These are phyloP conservation scores for Eristalis pertinax DNA, from an alignment of 2,888 invertebrate species.

Conservation along the genomic window DNA sequence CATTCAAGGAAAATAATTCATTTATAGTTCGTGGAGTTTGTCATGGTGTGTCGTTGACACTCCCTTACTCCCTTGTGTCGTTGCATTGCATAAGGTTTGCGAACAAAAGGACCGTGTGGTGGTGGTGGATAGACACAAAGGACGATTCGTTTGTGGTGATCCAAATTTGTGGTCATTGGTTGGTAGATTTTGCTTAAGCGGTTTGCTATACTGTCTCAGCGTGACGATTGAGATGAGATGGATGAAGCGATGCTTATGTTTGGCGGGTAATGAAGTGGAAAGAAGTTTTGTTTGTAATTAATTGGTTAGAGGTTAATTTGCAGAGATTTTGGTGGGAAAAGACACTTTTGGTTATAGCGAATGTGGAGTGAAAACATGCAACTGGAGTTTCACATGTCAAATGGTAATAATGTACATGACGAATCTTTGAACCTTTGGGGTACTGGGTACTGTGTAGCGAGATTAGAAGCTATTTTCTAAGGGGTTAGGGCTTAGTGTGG, in stretches of 20 bases:
- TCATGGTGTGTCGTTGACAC: conserved; percentile 52
- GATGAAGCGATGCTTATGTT: conserved; percentile 38
- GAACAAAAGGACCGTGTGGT: conserved; percentile 33
- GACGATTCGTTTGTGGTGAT: conserved; percentile 69
- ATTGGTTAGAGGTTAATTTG: conserved; percentile 57
- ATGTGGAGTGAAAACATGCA: no score
- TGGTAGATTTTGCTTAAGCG: conserved; percentile 40
- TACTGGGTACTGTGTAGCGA: no score
- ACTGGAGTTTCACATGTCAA: no score
- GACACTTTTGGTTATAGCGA: background rate
- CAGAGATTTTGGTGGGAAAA: conserved; percentile 18
- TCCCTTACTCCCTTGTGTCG: conserved; percentile 55
- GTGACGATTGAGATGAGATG: conserved; percentile 38
- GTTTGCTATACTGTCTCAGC: conserved; percentile 2
- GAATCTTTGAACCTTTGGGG: no score
- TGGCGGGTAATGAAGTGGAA: conserved; percentile 72
- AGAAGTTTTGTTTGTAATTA: conserved; percentile 69
- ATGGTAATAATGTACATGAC: no score
- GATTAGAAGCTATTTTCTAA: no score
- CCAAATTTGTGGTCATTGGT: conserved; percentile 59
- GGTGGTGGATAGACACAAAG: conserved; percentile 40
- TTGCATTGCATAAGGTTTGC: conserved; percentile 38
- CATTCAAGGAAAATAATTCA: conserved; percentile 80
- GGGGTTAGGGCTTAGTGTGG: no score
- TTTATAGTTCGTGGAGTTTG: conserved; percentile 73